A percentile compares a stretch with the other conserved stretches of the same genome.
These are phyloP conservation scores for Peucedramus taeniatus DNA, from an alignment of 2,113 vertebrate species.

Conservation along the genomic window DNA sequence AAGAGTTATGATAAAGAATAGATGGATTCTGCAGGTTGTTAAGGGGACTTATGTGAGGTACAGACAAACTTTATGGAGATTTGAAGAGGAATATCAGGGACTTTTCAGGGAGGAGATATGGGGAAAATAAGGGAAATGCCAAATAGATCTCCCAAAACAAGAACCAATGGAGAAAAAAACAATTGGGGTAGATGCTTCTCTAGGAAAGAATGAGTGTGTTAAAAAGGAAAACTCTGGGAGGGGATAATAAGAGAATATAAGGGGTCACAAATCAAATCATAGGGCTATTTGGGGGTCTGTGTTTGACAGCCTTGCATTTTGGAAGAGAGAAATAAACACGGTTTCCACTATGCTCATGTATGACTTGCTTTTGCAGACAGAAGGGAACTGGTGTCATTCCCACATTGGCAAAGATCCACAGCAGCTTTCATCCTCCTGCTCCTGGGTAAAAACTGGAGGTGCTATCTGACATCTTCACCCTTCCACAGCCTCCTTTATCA, in stretches of 20 bases:
- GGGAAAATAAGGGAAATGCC: neutral
- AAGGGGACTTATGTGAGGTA: neutral
- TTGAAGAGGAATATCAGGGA: neutral
- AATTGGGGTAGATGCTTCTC: neutral
- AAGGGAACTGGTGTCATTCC: neutral
- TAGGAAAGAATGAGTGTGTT: neutral
- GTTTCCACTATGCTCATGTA: neutral
- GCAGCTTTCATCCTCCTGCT: neutral
- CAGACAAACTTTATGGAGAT: neutral
- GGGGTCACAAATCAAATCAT: neutral
- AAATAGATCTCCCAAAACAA: neutral
- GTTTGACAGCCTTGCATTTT: neutral
- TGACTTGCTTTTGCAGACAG: neutral
- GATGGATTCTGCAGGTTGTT: neutral
- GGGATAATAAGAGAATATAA: neutral
- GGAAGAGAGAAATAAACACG: neutral
- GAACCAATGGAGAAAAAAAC: neutral
- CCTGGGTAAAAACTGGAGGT: neutral
- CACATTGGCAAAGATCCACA: fast-evolving
- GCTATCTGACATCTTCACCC: neutral
- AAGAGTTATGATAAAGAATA: neutral
- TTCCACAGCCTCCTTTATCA: neutral
- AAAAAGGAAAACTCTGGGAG: neutral
- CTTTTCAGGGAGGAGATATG: neutral
- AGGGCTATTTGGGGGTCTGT: neutral